Evolutionary conservation across 2,797 vertebrate species (phyloP).

Genomic region (Staurois parvus): DNA sequence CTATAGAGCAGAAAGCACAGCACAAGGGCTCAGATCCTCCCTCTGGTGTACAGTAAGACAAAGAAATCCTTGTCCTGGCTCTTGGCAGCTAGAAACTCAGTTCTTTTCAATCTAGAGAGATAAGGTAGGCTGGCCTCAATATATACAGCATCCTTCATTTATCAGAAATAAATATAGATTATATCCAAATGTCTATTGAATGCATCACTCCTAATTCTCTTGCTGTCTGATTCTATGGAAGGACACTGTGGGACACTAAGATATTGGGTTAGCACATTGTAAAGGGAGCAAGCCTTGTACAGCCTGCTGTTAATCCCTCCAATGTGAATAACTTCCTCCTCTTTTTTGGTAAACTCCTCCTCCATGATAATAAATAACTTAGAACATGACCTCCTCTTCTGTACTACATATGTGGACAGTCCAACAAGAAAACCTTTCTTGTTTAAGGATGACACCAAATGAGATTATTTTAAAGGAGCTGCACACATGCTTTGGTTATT

Average conservation of each 20-base stretch:
- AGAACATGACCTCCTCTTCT: background rate
- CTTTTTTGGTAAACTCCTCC: constrained; percentile 27
- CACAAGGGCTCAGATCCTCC: constrained; percentile 55
- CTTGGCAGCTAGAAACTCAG: background rate
- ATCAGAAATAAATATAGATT: background rate
- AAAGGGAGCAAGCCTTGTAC: background rate
- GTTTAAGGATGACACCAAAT: background rate
- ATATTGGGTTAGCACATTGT: constrained; percentile 11
- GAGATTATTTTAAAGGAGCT: background rate
- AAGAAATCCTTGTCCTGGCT: constrained; percentile 41
- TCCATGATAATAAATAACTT: constrained; percentile 8
- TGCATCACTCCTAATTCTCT: background rate
- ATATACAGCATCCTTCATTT: background rate
- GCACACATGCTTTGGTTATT: background rate
- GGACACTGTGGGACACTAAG: background rate
- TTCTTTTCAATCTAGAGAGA: background rate
- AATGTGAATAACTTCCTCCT: constrained; percentile 45
- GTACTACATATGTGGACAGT: background rate
- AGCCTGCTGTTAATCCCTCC: constrained; percentile 21
- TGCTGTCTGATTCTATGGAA: background rate
- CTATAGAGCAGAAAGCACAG: constrained; percentile 53
- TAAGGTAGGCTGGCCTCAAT: background rate
- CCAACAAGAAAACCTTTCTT: constrained; percentile 1
- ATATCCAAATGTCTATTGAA: background rate
- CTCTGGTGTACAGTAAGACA: constrained; percentile 36